Conservation (phyloP, 2,888 invertebrate genomes). For the Limenitis camilla region DNA sequence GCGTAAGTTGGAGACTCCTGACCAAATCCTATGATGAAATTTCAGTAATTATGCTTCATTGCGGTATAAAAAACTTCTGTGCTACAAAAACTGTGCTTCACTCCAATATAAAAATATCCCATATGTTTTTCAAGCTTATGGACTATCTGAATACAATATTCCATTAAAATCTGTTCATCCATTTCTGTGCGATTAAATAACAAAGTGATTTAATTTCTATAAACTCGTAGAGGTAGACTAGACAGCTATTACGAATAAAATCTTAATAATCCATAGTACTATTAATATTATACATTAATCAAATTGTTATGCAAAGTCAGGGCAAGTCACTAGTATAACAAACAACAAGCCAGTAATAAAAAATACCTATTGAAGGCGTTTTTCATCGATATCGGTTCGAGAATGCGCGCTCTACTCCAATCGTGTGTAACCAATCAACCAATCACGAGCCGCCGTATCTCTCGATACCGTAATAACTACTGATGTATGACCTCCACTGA, state of each 20-base stretch:
- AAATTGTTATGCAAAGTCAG: neutral
- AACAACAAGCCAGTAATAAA: neutral
- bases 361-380: slow-evolving; percentile 62
- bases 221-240: neutral
- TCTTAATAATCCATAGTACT: neutral
- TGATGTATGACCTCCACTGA: slow-evolving; percentile 29
- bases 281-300: neutral
- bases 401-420: slow-evolving; percentile 73
- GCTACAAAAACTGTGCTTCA: no score
- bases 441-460: slow-evolving; percentile 50
- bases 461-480: slow-evolving; percentile 49
- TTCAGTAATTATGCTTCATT: no score
- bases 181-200: no score
- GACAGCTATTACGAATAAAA: neutral
- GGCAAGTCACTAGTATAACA: no score
- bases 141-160: no score
- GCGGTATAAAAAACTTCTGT: no score
- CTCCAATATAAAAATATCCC: no score
- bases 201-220: no score
- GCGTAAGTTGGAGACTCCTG: no score
- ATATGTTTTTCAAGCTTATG: no score
- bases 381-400: slow-evolving; percentile 72
- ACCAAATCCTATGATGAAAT: no score
- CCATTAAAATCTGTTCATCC: no score
- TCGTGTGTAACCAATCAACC: slow-evolving; percentile 76